Evolutionary conservation across 2,888 invertebrate species (phyloP).

Genomic region (Eubasilissa splendida): DNA sequence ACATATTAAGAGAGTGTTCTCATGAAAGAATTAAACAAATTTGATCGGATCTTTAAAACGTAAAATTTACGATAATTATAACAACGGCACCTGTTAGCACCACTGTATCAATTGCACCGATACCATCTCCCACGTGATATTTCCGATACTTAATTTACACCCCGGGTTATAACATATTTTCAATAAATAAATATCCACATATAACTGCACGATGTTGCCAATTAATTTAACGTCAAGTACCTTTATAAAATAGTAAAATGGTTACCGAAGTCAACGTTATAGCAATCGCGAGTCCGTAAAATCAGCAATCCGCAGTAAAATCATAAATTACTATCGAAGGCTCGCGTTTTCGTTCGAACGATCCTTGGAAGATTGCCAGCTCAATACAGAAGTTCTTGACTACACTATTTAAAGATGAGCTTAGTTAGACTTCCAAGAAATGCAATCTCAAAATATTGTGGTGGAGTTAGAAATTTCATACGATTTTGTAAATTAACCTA

Average conservation of each 20-base stretch:
- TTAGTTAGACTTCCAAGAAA: too few species aligned
- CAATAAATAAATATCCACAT: background rate
- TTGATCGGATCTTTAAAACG: background rate
- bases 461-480: too few species aligned
- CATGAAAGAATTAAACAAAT: too few species aligned
- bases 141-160: slow-evolving; percentile 16
- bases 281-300: background rate
- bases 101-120: background rate
- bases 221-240: slow-evolving; percentile 6
- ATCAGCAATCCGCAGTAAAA: background rate
- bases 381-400: too few species aligned
- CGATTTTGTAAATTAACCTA: too few species aligned
- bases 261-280: slow-evolving; percentile 1
- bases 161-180: background rate
- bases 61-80: slow-evolving; percentile 4
- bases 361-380: too few species aligned
- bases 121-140: background rate
- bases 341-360: too few species aligned
- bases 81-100: background rate
- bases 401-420: too few species aligned
- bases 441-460: too few species aligned
- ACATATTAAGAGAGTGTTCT: too few species aligned
- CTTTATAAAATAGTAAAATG: slow-evolving; percentile 10
- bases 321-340: too few species aligned
- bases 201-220: background rate